These are phyloP conservation scores for Heliconius cydno DNA, from an alignment of 2,888 invertebrate species.

Conservation along the genomic window DNA sequence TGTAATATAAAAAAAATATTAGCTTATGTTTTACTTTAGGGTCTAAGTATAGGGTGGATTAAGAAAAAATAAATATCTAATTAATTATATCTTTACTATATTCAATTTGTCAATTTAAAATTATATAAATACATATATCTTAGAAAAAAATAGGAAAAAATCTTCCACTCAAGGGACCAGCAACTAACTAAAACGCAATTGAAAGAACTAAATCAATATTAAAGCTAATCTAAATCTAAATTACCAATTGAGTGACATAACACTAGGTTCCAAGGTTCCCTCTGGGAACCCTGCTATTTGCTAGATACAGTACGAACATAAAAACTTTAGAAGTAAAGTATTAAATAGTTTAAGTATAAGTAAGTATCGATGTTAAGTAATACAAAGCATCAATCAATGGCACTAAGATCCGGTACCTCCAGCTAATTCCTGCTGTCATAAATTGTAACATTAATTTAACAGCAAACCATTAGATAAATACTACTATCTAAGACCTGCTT, in stretches of 20 bases:
- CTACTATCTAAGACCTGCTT: constrained; percentile 75
- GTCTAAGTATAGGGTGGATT: neutral
- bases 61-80: too few species aligned
- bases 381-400: constrained; percentile 56
- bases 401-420: constrained; percentile 59
- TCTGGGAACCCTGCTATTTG: too few species aligned
- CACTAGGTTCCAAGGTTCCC: too few species aligned
- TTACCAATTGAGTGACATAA: neutral
- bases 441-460: constrained; percentile 82
- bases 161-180: neutral
- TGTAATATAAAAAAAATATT: neutral
- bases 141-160: too few species aligned
- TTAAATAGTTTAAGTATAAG: neutral
- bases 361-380: constrained; percentile 27
- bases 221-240: too few species aligned
- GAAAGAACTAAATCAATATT: neutral
- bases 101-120: neutral
- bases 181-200: neutral
- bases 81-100: too few species aligned
- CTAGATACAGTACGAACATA: too few species aligned
- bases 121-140: too few species aligned
- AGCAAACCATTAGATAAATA: constrained; percentile 77
- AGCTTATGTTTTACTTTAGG: neutral
- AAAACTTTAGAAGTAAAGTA: neutral
- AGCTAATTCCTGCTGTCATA: constrained; percentile 78